phyloP scores from a whole-genome alignment of 2,888 invertebrate species.

The Drosophila peninsularis region DNA sequence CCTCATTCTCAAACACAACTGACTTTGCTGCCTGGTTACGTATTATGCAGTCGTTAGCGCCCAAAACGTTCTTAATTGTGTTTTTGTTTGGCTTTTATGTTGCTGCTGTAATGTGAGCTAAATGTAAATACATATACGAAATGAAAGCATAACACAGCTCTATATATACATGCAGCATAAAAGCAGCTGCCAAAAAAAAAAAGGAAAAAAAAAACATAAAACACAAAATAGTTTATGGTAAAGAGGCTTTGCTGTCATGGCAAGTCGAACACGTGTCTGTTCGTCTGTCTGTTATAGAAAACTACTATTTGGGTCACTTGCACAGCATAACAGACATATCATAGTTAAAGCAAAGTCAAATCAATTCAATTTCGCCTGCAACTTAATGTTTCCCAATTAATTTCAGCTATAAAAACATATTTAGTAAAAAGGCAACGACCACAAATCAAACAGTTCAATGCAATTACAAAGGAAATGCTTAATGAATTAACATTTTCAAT shows the following conservation, averaged over 20 bases:
- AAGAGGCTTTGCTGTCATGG: constrained; percentile 42
- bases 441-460: background rate
- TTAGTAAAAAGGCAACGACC: constrained; percentile 5
- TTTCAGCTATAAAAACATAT: constrained; percentile 7
- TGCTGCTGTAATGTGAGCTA: constrained; percentile 37
- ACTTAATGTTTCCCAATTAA: background rate
- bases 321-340: background rate
- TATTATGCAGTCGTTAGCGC: background rate
- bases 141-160: constrained; percentile 8
- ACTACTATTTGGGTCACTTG: constrained; percentile 36
- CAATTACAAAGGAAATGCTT: constrained; percentile 8
- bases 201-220: background rate
- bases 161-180: constrained; percentile 24
- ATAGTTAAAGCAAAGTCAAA: background rate
- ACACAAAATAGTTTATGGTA: constrained; percentile 42
- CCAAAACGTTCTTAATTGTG: background rate
- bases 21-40: too few relatives aligned
- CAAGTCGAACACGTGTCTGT: constrained; percentile 34
- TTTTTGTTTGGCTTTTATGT: constrained; percentile 17
- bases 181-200: constrained; percentile 31
- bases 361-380: constrained; percentile 2
- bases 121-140: constrained; percentile 4
- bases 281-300: constrained; percentile 7
- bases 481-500: constrained; percentile 27
- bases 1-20: background rate